Conservation (phyloP, 1,140 invertebrate species). For the Cepaea nemoralis region DNA sequence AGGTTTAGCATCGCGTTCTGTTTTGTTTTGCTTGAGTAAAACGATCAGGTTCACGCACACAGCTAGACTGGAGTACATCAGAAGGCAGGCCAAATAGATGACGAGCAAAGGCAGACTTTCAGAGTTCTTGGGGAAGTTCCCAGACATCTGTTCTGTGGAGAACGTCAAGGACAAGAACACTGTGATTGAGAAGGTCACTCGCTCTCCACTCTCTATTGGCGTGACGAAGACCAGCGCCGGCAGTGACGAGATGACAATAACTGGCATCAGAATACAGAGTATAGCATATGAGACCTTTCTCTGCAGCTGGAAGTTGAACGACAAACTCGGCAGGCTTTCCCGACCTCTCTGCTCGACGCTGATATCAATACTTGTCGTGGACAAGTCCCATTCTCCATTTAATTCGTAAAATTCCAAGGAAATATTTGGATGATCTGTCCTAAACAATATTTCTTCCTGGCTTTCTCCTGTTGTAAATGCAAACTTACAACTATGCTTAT, state of each 20-base stretch:
- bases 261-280: constrained; percentile 75
- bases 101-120: constrained; percentile 5
- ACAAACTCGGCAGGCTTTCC: neutral
- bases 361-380: neutral
- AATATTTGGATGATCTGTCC: neutral
- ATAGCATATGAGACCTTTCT: constrained; percentile 67
- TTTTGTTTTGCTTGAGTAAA: neutral
- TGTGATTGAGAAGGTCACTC: constrained; percentile 75
- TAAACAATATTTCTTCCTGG: neutral
- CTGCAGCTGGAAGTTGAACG: neutral
- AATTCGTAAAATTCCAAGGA: neutral
- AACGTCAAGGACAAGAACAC: constrained; percentile 76
- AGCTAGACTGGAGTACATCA: neutral
- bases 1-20: neutral
- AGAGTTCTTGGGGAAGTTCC: constrained; percentile 75
- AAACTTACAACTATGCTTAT: constrained; percentile 3
- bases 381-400: constrained; percentile 25
- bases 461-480: neutral
- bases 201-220: constrained; percentile 75
- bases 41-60: neutral
- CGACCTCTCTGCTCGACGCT: no score
- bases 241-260: constrained; percentile 74
- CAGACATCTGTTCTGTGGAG: constrained; percentile 75
- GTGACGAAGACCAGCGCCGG: constrained; percentile 75
- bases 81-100: constrained; percentile 13